These are phyloP conservation scores for Peromyscus leucopus DNA, from an alignment of 2,113 vertebrate species.

Conservation along the genomic window DNA sequence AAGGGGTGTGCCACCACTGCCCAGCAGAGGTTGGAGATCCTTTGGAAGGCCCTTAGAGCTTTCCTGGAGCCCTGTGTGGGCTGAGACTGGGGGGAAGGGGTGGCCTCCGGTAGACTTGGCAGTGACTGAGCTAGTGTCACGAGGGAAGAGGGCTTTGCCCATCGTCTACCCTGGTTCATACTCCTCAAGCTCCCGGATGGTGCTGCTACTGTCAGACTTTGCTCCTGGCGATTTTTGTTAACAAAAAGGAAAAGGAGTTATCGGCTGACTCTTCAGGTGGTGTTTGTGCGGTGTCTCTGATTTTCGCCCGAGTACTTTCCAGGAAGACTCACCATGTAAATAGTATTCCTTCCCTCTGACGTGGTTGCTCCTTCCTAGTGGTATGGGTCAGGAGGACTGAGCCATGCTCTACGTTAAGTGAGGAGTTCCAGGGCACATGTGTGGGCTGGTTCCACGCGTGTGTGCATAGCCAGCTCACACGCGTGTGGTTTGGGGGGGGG, in stretches of 20 bases:
- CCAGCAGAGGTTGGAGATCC: neutral
- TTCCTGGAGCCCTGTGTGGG: neutral
- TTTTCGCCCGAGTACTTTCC: neutral
- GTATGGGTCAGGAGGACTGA: neutral
- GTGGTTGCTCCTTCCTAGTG: neutral
- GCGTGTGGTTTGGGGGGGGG: neutral
- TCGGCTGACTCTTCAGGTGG: neutral
- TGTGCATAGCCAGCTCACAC: neutral
- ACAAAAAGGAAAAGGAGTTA: neutral
- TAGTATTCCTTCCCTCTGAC: neutral
- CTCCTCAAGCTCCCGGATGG: neutral
- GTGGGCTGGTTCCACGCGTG: rapidly evolving
- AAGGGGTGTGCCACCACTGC: neutral
- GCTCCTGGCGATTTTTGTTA: neutral
- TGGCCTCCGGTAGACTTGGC: neutral
- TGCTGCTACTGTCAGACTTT: neutral
- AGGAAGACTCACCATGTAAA: neutral
- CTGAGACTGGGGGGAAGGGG: too few relatives aligned
- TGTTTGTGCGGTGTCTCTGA: neutral
- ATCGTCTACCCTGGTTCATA: neutral
- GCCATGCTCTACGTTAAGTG: neutral
- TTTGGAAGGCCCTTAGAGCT: neutral
- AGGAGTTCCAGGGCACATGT: neutral
- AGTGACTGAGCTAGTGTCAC: neutral
- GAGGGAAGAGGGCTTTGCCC: neutral